These are phyloP conservation scores for Agrypnia vestita DNA, from an alignment of 1,140 invertebrate species.

Conservation along the genomic window DNA sequence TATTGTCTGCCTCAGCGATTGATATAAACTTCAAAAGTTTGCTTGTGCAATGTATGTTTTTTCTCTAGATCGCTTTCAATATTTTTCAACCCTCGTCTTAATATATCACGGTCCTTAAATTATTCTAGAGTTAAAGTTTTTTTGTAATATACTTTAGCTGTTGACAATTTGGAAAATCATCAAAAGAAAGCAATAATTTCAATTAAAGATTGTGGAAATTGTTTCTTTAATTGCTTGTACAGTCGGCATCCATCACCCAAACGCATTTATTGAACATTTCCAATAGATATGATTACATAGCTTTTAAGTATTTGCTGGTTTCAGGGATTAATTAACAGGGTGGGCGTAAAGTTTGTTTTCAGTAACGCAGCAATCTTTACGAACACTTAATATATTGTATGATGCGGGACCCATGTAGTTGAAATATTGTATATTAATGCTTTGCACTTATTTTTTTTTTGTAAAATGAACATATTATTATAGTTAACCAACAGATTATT, in stretches of 20 bases:
- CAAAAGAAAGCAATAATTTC: too few relatives aligned
- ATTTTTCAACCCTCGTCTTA: too few relatives aligned
- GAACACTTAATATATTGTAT: conserved; percentile 52
- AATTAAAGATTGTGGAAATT: too few relatives aligned
- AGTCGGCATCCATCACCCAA: not conserved
- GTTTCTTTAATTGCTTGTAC: not conserved
- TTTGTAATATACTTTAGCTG: too few relatives aligned
- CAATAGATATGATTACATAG: conserved; percentile 44
- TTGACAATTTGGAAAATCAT: too few relatives aligned
- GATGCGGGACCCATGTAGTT: conserved; percentile 60
- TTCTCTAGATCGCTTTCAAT: too few relatives aligned
- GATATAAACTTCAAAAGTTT: too few relatives aligned
- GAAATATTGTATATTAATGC: conserved; percentile 32
- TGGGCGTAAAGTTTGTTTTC: conserved; percentile 44
- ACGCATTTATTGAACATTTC: conserved; percentile 13
- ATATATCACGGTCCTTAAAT: too few relatives aligned
- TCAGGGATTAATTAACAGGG: conserved; percentile 58
- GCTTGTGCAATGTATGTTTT: too few relatives aligned
- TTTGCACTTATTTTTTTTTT: conserved; percentile 32
- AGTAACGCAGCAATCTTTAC: conserved; percentile 52
- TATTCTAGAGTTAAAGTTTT: too few relatives aligned
- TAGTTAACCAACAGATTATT: not conserved
- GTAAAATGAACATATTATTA: not conserved
- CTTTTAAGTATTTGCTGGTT: conserved; percentile 58
- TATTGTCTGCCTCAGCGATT: too few relatives aligned